Conservation (phyloP, 2,113 vertebrate species). For the Ophiodon elongatus region DNA sequence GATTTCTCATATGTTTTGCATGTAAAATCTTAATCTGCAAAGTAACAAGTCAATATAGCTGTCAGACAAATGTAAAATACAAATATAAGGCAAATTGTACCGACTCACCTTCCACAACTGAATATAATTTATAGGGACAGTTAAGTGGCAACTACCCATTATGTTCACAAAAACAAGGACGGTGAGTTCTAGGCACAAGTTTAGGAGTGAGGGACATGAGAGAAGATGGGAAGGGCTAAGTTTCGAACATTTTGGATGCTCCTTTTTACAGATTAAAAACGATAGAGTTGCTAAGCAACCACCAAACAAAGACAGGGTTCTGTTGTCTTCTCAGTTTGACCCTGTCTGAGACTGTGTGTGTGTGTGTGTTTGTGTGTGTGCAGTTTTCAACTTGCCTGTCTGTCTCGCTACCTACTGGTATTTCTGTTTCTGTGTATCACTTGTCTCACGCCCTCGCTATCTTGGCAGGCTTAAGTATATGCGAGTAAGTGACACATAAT, state of each 20-base stretch:
- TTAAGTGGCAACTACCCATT: neutral
- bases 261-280: slow-evolving; percentile 27
- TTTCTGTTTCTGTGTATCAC: slow-evolving; percentile 52
- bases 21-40: neutral
- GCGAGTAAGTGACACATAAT: slow-evolving; percentile 21
- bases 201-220: neutral
- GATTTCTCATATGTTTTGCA: neutral
- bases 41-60: neutral
- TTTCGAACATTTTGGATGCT: slow-evolving; percentile 47
- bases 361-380: slow-evolving; percentile 25
- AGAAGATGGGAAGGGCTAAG: neutral
- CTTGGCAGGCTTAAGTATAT: slow-evolving; percentile 32
- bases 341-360: slow-evolving; percentile 17
- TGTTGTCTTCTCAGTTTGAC: slow-evolving; percentile 43
- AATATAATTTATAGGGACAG: neutral
- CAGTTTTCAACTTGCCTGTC: slow-evolving; percentile 35
- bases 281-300: slow-evolving; percentile 57
- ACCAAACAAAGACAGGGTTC: slow-evolving; percentile 47
- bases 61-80: neutral
- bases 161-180: neutral
- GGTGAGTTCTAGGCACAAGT: neutral
- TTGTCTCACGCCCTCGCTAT: slow-evolving; percentile 51
- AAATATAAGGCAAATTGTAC: neutral
- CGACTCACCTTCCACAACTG: neutral
- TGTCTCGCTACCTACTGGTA: slow-evolving; percentile 40